phyloP scores from a whole-genome alignment of 2,113 vertebrate genomes.

The Todiramphus saurophagus region DNA sequence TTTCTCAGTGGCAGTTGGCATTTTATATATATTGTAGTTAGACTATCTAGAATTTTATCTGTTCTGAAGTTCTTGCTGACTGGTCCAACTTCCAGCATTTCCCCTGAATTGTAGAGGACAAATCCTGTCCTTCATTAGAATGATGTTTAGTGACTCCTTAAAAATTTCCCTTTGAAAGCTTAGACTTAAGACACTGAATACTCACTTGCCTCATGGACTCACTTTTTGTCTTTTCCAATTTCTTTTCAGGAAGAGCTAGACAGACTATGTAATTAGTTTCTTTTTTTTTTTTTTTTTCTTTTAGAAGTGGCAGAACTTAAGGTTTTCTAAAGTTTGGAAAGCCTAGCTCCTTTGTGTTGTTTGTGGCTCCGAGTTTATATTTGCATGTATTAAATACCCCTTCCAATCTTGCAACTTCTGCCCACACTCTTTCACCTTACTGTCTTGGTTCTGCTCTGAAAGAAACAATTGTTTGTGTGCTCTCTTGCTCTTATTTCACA shows the following conservation, averaged over 20 bases:
- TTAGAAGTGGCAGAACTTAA: background rate
- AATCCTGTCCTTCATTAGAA: background rate
- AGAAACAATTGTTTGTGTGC: background rate
- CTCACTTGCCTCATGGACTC: background rate
- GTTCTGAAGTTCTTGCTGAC: constrained; percentile 1
- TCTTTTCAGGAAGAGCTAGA: background rate
- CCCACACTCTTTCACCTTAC: background rate
- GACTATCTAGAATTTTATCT: constrained; percentile 5
- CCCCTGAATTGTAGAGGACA: background rate
- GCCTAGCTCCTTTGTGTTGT: background rate
- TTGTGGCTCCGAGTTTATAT: background rate
- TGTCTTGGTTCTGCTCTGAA: background rate
- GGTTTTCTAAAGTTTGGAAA: background rate
- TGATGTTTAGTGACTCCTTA: background rate
- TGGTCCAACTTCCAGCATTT: background rate
- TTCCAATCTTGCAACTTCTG: background rate
- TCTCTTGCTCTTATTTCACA: background rate
- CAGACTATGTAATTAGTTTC: background rate
- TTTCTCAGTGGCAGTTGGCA: background rate
- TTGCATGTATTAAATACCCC: background rate
- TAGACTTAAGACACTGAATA: background rate
- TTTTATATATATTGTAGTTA: constrained; percentile 15
- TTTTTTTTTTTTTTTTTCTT: background rate
- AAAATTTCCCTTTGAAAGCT: background rate
- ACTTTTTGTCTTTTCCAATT: background rate